Base-by-base conservation (phyloP, 2,797 vertebrate species). In the Glyptemys insculpta region DNA sequence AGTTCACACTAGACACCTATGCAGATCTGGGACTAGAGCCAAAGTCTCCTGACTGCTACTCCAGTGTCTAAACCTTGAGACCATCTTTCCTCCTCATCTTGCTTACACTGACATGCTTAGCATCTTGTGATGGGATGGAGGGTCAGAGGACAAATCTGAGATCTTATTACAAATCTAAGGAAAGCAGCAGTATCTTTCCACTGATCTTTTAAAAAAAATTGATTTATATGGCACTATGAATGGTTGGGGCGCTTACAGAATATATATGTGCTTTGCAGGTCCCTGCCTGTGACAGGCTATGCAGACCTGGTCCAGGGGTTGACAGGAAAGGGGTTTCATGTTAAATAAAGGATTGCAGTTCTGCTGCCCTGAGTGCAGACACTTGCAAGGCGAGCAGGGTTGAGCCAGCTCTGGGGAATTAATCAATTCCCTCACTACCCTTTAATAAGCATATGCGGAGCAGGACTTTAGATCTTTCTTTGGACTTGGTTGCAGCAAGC, bases 51-150 rank as follows among this genome's bases (percentile, higher is more conserved):
- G 15, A 56, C 34, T 62, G 47, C 9, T 49, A 92, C 54, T 44
- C 49, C 31, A 7, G 49, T 9, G 4, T 4, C n/a, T 79, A 74
- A 84, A 65, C 34, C 15, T 52, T 0, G 0, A 65, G 4, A 53
- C 31, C 54, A 29, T 76, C 0, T 0, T 47, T 41, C 0, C 5
- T 2, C 21, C 56, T 81, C 79, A 29, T 7, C 62, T 91, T 87
- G 50, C 31, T 62, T 1, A 0, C n/a, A 8, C 0, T 37, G 62
- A 3, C 54, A n/a, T 76, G 86, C 2, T 34, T 6, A 2, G 62
- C 0, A 49, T 68, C 18, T n/a, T 18, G 62, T 19, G 62, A 37
- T 68, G 62, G 8, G 15, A n/a, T 9, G 16, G n/a, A 14, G 19
- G 19, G n/a, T 21, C n/a, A 23, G n/a, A 41, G n/a, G 65, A 68